Evolutionary conservation across 2,888 invertebrate species (phyloP).

Genomic region (Brachynemurus nebulosus): DNA sequence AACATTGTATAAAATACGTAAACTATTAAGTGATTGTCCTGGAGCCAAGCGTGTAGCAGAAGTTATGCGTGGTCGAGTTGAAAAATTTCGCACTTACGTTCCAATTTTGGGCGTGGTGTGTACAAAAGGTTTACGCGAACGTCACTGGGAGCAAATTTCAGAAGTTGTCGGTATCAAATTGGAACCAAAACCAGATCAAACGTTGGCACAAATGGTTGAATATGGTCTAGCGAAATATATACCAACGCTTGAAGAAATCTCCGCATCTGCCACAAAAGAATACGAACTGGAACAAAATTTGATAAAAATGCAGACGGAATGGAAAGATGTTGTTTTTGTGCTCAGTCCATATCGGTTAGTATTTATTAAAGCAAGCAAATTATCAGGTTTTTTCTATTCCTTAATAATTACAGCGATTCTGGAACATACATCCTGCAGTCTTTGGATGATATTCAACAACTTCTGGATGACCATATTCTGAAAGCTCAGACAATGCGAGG

Average conservation of each 20-base stretch:
- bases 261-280: constrained; percentile 82
- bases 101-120: constrained; percentile 83
- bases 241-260: constrained; percentile 73
- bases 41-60: constrained; percentile 79
- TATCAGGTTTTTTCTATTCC: constrained; percentile 42
- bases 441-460: constrained; percentile 83
- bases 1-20: constrained; percentile 66
- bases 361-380: neutral
- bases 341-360: constrained; percentile 54
- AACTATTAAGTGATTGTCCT: constrained; percentile 67
- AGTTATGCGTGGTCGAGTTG: constrained; percentile 74
- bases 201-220: constrained; percentile 78
- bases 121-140: constrained; percentile 58
- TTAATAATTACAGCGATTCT: constrained; percentile 50
- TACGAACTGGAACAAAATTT: constrained; percentile 71
- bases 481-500: constrained; percentile 95
- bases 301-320: constrained; percentile 74
- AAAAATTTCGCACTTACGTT: constrained; percentile 78
- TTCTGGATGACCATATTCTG: constrained; percentile 88
- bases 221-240: constrained; percentile 59
- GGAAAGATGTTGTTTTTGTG: constrained; percentile 62
- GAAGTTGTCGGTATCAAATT: constrained; percentile 56
- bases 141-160: constrained; percentile 83
- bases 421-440: constrained; percentile 71
- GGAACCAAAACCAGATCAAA: constrained; percentile 46